These are phyloP conservation scores for Hetaerina americana DNA, from an alignment of 1,140 invertebrate species.

Conservation along the genomic window DNA sequence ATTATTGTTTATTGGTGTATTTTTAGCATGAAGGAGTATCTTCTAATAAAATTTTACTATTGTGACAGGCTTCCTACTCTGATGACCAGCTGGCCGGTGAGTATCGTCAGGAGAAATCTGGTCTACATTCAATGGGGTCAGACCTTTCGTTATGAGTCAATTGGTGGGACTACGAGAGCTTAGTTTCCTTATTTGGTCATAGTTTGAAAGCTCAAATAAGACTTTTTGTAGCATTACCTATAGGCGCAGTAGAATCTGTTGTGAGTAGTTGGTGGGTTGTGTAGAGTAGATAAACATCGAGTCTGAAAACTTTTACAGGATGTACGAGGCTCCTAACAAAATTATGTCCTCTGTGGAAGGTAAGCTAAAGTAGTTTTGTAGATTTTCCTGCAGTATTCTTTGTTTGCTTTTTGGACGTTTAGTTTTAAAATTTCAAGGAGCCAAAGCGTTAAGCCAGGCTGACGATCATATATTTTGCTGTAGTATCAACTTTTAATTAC, in stretches of 20 bases:
- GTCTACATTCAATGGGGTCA: slow-evolving; percentile 19
- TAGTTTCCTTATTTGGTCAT: slow-evolving; percentile 25
- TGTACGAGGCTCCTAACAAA: not conserved
- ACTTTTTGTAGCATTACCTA: slow-evolving; percentile 20
- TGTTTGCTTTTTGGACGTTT: no score
- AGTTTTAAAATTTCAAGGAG: no score
- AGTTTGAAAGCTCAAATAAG: slow-evolving; percentile 22
- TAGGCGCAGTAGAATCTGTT: not conserved
- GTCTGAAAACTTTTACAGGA: not conserved
- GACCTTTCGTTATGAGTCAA: slow-evolving; percentile 25
- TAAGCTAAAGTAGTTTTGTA: no score
- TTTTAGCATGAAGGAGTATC: not conserved
- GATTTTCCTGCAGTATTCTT: no score
- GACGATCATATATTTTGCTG: no score
- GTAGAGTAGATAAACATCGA: not conserved
- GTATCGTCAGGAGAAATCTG: slow-evolving; percentile 28
- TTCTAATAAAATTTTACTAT: slow-evolving; percentile 13
- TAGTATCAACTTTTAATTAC: no score
- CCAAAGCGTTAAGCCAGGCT: no score
- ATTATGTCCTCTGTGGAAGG: not conserved
- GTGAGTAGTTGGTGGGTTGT: not conserved
- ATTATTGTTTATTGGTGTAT: not conserved
- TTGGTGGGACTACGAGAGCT: not conserved
- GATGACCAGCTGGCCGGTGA: slow-evolving; percentile 84
- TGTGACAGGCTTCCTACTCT: slow-evolving; percentile 67